A percentile compares a stretch with the other conserved stretches of the same genome.
Evolutionary conservation across 1,140 invertebrate species (phyloP).

Genomic region (Drosophila burlai): DNA sequence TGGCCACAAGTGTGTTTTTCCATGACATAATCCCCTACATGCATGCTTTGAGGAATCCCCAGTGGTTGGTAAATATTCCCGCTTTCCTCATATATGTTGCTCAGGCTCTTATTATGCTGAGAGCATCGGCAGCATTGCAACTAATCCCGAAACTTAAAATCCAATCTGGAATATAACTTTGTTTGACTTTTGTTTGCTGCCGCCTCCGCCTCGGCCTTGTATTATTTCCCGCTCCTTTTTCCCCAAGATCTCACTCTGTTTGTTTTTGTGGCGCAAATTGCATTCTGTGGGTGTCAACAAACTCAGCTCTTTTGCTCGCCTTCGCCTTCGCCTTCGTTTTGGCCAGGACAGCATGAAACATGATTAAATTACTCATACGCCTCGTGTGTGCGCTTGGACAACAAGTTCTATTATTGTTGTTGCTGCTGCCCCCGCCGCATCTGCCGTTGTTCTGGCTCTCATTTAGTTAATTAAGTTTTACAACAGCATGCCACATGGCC

Average conservation of each 20-base stretch:
- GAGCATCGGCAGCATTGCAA: slow-evolving; percentile 23
- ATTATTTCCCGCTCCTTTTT: slow-evolving; percentile 11
- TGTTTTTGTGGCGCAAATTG: slow-evolving; percentile 76
- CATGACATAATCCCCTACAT: background rate
- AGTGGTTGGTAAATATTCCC: slow-evolving; percentile 11
- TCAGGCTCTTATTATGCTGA: slow-evolving; percentile 24
- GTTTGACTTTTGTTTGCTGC: slow-evolving; percentile 58
- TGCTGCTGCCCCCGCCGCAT: background rate
- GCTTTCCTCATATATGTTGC: background rate
- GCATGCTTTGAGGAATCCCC: background rate
- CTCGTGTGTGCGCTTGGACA: slow-evolving; percentile 55
- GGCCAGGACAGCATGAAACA: slow-evolving; percentile 64
- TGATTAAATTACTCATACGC: slow-evolving; percentile 82
- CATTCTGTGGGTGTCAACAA: slow-evolving; percentile 77
- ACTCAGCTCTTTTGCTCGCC: slow-evolving; percentile 38
- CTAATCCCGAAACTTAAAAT: slow-evolving; percentile 49
- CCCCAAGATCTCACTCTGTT: slow-evolving; percentile 50
- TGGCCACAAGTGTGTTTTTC: background rate
- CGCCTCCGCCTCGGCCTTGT: slow-evolving; percentile 9
- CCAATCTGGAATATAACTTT: slow-evolving; percentile 60
- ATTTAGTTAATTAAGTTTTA: slow-evolving; percentile 82
- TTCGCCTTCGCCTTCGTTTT: slow-evolving; percentile 10
- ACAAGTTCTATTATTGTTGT: slow-evolving; percentile 56
- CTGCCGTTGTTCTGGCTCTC: slow-evolving; percentile 39
- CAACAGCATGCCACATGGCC: slow-evolving; percentile 55